phyloP scores from a whole-genome alignment of 2,797 vertebrate genomes.

The Eospalax fontanierii region DNA sequence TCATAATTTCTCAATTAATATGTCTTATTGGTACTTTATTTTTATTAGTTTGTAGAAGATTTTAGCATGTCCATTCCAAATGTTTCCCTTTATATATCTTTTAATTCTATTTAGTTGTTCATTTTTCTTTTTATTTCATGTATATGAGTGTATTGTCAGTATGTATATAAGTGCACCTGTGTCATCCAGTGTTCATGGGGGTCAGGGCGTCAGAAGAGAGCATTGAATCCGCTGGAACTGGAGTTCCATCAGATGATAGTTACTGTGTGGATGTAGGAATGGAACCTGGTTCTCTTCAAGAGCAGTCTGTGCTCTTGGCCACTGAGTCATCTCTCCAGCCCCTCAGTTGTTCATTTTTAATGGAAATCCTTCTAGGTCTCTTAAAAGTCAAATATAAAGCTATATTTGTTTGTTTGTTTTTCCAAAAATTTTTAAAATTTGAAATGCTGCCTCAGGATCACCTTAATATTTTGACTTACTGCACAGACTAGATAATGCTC shows the following conservation, averaged over 20 bases:
- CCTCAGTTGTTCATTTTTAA: background rate
- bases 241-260: no score
- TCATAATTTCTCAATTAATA: constrained; percentile 1
- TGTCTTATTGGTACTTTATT: background rate
- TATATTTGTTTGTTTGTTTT: no score
- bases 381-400: background rate
- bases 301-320: no score
- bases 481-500: background rate
- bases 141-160: no score
- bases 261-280: no score
- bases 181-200: no score
- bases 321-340: no score
- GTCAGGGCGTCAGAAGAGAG: no score
- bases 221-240: no score
- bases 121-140: background rate
- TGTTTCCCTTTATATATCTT: background rate
- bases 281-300: no score
- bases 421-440: background rate
- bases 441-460: background rate
- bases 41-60: background rate
- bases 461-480: background rate
- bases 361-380: background rate
- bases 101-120: background rate
- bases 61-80: background rate
- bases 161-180: no score